Evolutionary conservation across 2,797 vertebrate genomes (phyloP).

Genomic region (Denticeps clupeoides): DNA sequence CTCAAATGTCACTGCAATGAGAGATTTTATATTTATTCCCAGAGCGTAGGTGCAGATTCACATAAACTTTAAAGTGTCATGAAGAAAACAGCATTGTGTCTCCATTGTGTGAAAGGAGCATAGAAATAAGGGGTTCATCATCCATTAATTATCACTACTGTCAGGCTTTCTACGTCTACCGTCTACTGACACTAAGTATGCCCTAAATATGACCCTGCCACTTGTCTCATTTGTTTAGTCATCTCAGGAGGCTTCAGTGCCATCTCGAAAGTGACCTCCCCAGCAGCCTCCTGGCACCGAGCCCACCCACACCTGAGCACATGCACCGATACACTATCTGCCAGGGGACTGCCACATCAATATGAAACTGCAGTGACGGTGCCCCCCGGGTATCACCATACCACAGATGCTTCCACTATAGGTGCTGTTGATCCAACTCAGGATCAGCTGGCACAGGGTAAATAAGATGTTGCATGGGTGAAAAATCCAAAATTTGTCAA

Average conservation of each 20-base stretch:
- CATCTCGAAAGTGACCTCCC: not conserved
- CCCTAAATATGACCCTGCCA: not conserved
- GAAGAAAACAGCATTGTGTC: no score
- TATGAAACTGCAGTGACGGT: slow-evolving; percentile 8
- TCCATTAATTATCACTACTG: not conserved
- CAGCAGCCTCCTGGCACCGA: slow-evolving; percentile 1
- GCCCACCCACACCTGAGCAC: not conserved
- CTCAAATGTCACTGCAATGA: no score
- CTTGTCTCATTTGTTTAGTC: not conserved
- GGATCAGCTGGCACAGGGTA: no score
- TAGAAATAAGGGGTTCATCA: not conserved
- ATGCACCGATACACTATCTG: not conserved
- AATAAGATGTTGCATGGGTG: no score
- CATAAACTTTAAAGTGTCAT: no score
- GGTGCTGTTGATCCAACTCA: no score
- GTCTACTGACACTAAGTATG: not conserved
- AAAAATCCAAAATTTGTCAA: no score
- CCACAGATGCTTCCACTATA: slow-evolving; percentile 7
- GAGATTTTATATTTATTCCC: no score
- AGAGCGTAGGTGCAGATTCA: no score
- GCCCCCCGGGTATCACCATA: not conserved
- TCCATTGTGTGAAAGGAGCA: not conserved
- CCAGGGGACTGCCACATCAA: slow-evolving; percentile 14
- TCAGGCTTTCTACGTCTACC: not conserved
- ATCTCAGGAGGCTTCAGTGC: not conserved